Percentiles rank a stretch among this genome's conserved stretches.
Evolutionary conservation across 2,888 invertebrate genomes (phyloP).

Genomic region (Hemicrepidius hirtus): DNA sequence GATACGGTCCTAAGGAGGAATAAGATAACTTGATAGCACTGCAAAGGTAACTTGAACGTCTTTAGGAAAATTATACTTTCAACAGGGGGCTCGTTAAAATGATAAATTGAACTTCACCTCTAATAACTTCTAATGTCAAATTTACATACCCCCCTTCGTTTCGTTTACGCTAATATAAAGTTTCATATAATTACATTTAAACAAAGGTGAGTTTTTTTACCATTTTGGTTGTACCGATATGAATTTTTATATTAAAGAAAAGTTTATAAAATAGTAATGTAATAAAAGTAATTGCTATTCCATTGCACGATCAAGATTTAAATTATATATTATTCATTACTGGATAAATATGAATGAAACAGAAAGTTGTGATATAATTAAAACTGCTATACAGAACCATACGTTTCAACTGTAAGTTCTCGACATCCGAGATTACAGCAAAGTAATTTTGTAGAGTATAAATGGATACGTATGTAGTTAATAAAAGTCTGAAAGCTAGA

Average conservation of each 20-base stretch:
- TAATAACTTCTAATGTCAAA: conserved; percentile 34
- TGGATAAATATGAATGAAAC: neutral
- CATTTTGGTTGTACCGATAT: no score
- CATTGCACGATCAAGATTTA: neutral
- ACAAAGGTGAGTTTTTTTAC: neutral
- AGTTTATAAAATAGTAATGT: neutral
- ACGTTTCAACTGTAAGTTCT: no score
- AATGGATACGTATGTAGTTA: conserved; percentile 32
- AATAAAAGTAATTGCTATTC: neutral
- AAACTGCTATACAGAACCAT: neutral
- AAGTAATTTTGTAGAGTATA: conserved; percentile 5
- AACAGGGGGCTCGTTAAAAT: conserved; percentile 29
- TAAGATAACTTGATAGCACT: conserved; percentile 13
- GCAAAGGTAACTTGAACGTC: conserved; percentile 24
- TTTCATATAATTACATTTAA: conserved; percentile 19
- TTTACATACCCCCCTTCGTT: conserved; percentile 28
- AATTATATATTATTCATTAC: conserved; percentile 19
- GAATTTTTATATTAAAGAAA: no score
- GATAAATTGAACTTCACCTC: conserved; percentile 26
- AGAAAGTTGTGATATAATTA: neutral
- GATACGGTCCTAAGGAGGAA: neutral
- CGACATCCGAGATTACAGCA: neutral
- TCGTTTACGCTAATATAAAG: conserved; percentile 28
- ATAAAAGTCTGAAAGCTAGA: conserved; percentile 59
- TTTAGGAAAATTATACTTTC: conserved; percentile 27